Evolutionary conservation across 2,113 vertebrate genomes (phyloP).

Genomic region (Istiophorus platypterus): DNA sequence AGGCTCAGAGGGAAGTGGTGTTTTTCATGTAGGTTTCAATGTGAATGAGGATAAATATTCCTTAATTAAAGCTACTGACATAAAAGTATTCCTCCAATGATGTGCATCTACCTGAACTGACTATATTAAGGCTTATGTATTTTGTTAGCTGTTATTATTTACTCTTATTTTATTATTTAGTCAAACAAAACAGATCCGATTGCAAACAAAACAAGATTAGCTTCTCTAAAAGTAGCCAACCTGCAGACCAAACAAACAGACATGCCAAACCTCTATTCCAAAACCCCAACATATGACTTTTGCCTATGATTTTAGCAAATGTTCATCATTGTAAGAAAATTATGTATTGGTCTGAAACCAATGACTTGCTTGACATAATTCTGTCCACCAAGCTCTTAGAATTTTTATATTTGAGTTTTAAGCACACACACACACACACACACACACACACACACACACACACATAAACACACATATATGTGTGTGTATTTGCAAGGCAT

Average conservation of each 20-base stretch:
- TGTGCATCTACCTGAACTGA: neutral
- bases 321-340: no score
- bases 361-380: neutral
- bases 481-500: no score
- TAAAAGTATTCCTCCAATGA: neutral
- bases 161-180: neutral
- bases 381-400: neutral
- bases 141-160: neutral
- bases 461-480: no score
- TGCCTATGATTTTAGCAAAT: neutral
- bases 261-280: conserved; percentile 1
- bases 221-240: neutral
- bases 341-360: neutral
- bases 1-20: conserved; percentile 3
- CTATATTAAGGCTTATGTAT: neutral
- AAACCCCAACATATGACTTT: neutral
- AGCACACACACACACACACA: no score
- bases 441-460: no score
- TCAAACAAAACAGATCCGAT: neutral
- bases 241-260: neutral
- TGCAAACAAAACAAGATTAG: neutral
- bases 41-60: neutral
- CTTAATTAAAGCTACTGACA: neutral
- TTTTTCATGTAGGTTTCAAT: neutral
- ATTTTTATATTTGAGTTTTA: neutral